These are phyloP conservation scores for Tenthredo distinguenda DNA, from an alignment of 2,888 invertebrate genomes.

Conservation along the genomic window DNA sequence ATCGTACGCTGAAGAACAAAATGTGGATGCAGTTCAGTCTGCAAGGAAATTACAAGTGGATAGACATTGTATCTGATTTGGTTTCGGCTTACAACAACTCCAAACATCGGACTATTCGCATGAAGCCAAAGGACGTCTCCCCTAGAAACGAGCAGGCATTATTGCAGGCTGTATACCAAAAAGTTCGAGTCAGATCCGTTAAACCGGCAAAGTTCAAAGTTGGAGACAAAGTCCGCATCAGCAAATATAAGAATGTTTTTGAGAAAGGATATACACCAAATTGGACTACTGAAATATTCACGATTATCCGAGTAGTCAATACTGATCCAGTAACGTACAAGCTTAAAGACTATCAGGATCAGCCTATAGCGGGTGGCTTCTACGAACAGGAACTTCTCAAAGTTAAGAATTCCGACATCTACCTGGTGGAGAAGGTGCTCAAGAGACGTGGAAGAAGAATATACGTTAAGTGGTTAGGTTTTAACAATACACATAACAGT, in stretches of 20 bases:
- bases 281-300: too few species aligned
- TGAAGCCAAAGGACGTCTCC: constrained; percentile 66
- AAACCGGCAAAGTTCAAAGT: neutral
- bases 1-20: too few species aligned
- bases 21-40: too few species aligned
- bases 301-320: too few species aligned
- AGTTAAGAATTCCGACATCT: constrained; percentile 66
- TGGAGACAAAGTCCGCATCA: neutral
- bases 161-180: neutral
- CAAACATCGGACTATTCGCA: constrained; percentile 68
- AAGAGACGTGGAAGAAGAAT: neutral
- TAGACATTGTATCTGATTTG: neutral
- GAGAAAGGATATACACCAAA: constrained; percentile 45
- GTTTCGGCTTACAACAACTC: constrained; percentile 63
- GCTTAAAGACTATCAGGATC: constrained; percentile 63
- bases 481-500: neutral
- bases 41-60: too few species aligned
- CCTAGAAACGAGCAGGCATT: constrained; percentile 63
- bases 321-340: constrained; percentile 63
- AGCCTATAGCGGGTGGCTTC: constrained; percentile 69
- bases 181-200: neutral
- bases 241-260: too few species aligned
- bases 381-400: constrained; percentile 69
- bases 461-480: constrained; percentile 46
- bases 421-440: constrained; percentile 39